Evolutionary conservation across 2,113 vertebrate genomes (phyloP), one percentile per base, ranked within the genome.

Genomic region (Chaetorhynchus papuensis): DNA sequence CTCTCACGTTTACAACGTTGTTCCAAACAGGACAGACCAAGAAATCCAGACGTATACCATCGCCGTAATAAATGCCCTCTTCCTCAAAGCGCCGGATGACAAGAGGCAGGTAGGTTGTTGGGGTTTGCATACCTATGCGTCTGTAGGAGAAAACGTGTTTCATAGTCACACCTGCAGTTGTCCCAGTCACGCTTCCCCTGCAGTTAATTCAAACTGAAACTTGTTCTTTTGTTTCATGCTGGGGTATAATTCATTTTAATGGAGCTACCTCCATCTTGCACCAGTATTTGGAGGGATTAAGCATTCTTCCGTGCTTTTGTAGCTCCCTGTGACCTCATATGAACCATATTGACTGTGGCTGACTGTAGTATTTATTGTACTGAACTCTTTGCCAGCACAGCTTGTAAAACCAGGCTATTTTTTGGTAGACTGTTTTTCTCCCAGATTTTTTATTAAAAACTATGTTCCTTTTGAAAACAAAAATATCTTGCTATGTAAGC

Each of bases 1-100:
- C 33, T 94, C 60, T 88, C 28, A 17, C 2, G 4, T 63, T 81
- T 83, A 37, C 39, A 15, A 89, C 76, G 61, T 83, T 94, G 7
- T 78, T 89, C 91, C 84, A 87, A 94, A 74, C 96, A 99, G 99
- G 94, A 98, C 98, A n/a, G 99, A 99, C 97, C 99, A 99, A 97
- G 99, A 99, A 97, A 99, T 99, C 96, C 99, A 99, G 96, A 99
- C 99, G 2, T 99, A 99, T 37, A 99, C 99, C 70, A 98, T 99
- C 50, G 99, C 99, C 0, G 99, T 99, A 91, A 99, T 99, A 97
- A 99, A 99, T 52, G 99, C 99, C 19, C 98, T 99, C 87, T 99
- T 99, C 95, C 99, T 99, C 79, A 99, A 99, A 97, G 99, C 99
- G 41, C 99, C 99, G 0, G 99, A 99, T 96, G 99, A 99, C 93